These are phyloP conservation scores for Sarcophaga peregrina DNA, from an alignment of 1,140 invertebrate genomes.

Conservation along the genomic window DNA sequence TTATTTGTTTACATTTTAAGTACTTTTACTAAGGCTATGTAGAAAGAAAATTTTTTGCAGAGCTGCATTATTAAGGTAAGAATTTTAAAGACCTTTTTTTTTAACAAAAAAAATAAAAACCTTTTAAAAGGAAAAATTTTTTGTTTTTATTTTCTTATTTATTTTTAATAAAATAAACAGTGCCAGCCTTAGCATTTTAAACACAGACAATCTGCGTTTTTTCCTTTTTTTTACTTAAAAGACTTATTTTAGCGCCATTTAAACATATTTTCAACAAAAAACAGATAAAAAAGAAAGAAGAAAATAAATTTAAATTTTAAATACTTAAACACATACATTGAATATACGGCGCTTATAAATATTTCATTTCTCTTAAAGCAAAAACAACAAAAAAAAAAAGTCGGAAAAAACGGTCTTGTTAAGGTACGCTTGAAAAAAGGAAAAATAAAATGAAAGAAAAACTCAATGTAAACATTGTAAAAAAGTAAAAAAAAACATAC, in stretches of 20 bases:
- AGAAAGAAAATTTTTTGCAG: no score
- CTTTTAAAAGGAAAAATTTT: no score
- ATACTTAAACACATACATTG: not conserved
- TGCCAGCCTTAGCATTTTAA: not conserved
- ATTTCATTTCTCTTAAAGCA: not conserved
- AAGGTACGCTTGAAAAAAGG: no score
- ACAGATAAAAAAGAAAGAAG: not conserved
- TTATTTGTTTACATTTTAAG: no score
- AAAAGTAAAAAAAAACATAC: no score
- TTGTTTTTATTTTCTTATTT: no score
- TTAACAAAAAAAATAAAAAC: no score
- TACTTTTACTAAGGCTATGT: no score
- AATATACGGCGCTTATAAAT: not conserved
- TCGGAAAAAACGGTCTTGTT: not conserved
- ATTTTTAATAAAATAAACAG: not conserved
- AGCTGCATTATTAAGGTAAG: no score
- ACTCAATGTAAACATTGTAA: no score
- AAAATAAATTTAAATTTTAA: slow-evolving; percentile 17
- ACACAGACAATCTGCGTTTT: not conserved
- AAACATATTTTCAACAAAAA: not conserved
- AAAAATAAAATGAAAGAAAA: no score
- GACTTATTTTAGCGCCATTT: not conserved
- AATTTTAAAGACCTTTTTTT: no score
- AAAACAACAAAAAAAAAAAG: not conserved
- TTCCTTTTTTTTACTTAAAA: not conserved